These are phyloP conservation scores for Eupithecia insigniata DNA, from an alignment of 2,888 invertebrate species.

Conservation along the genomic window DNA sequence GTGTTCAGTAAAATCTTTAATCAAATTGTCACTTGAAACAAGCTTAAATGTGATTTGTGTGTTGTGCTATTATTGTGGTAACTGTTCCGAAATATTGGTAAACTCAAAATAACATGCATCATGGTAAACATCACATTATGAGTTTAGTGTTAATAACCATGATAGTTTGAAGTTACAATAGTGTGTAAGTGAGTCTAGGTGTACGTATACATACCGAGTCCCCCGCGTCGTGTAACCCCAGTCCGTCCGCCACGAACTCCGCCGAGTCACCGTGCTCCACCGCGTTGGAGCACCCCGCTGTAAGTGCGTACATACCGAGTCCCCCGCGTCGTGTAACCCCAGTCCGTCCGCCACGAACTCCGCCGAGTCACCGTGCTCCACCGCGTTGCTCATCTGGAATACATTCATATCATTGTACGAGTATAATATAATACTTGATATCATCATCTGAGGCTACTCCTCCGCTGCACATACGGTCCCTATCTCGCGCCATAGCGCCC, in stretches of 20 bases:
- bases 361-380: slow-evolving; percentile 13
- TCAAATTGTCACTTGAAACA: no score
- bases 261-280: slow-evolving; percentile 16
- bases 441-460: background rate
- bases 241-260: slow-evolving; percentile 17
- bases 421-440: background rate
- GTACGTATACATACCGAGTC: slow-evolving; percentile 19
- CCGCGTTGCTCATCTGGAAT: slow-evolving; percentile 23
- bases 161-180: background rate
- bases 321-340: slow-evolving; percentile 15
- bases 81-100: no score
- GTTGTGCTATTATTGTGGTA: no score
- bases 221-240: slow-evolving; percentile 13
- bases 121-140: background rate
- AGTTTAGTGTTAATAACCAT: no score
- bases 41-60: no score
- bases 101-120: no score
- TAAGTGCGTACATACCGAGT: no score
- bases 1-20: no score
- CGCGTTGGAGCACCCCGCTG: no score
- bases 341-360: slow-evolving; percentile 21
- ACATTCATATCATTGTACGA: background rate
- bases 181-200: background rate
- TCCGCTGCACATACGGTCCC: background rate
- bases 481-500: no score